Conservation (phyloP, 2,797 vertebrate species). For the Onychomys torridus region DNA sequence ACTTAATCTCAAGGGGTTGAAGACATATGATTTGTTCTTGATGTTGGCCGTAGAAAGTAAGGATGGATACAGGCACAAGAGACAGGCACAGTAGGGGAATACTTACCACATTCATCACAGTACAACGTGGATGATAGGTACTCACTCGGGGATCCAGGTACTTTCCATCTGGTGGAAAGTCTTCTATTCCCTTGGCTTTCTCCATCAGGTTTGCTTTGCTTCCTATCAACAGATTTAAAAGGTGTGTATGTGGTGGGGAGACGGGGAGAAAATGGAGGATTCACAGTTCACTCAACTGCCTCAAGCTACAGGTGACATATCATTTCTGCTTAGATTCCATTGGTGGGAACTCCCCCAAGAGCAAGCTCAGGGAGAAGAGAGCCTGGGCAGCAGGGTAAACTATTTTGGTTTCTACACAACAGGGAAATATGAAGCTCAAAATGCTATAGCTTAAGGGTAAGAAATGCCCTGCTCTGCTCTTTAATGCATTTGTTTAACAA, state of each 20-base stretch:
- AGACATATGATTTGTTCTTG: not conserved
- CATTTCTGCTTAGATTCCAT: not conserved
- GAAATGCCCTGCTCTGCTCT: not conserved
- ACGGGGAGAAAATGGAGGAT: not conserved
- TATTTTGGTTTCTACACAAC: not conserved
- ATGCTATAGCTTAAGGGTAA: not conserved
- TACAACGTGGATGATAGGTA: fast-evolving
- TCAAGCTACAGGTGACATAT: not conserved
- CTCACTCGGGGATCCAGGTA: not conserved
- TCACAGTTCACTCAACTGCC: not conserved
- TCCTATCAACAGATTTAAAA: not conserved
- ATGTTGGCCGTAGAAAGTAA: not conserved
- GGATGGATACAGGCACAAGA: not conserved
- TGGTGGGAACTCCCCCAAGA: not conserved
- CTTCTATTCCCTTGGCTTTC: not conserved
- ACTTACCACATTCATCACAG: not conserved
- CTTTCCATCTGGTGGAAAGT: not conserved
- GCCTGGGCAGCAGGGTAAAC: not conserved
- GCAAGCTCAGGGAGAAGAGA: not conserved
- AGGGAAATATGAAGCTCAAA: not conserved
- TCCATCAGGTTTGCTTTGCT: not conserved
- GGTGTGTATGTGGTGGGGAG: no score
- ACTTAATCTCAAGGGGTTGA: not conserved
- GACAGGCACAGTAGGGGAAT: not conserved
- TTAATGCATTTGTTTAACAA: not conserved